Percentiles rank a stretch among this genome's conserved stretches.
Conservation (phyloP, 2,797 vertebrate species). For the Alcedo quadribrachys region DNA sequence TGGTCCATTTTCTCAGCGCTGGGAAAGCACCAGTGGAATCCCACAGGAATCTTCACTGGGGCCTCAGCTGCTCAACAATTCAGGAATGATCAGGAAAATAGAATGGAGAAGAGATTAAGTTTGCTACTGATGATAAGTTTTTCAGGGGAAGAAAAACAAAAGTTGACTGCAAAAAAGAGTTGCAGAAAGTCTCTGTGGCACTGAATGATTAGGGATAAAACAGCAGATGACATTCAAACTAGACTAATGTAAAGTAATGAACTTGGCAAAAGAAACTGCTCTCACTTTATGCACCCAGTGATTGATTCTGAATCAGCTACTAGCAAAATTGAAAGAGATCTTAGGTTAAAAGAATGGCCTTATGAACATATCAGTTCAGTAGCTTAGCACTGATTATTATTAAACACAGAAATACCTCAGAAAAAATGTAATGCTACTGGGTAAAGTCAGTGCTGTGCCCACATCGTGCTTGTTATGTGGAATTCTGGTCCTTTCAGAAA, state of each 20-base stretch:
- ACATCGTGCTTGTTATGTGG: background rate
- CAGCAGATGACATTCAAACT: background rate
- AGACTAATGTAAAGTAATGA: background rate
- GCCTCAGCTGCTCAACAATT: background rate
- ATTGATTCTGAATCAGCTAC: background rate
- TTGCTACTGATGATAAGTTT: background rate
- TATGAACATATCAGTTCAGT: background rate
- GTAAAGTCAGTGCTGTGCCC: background rate
- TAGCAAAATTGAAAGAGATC: background rate
- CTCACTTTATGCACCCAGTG: background rate
- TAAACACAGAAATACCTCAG: background rate
- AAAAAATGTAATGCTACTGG: background rate
- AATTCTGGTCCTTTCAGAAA: background rate
- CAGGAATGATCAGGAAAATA: background rate
- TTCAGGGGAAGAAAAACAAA: background rate
- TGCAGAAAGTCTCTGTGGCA: background rate
- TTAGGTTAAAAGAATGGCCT: background rate
- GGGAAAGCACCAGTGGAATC: background rate
- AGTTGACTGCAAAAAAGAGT: background rate
- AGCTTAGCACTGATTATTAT: background rate
- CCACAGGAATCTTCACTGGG: background rate
- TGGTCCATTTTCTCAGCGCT: slow-evolving; percentile 11
- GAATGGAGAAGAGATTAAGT: slow-evolving; percentile 12
- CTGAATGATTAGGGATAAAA: slow-evolving; percentile 21
- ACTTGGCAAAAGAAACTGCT: background rate